Conservation (phyloP, 2,113 vertebrate species). For the Phrynosoma platyrhinos region DNA sequence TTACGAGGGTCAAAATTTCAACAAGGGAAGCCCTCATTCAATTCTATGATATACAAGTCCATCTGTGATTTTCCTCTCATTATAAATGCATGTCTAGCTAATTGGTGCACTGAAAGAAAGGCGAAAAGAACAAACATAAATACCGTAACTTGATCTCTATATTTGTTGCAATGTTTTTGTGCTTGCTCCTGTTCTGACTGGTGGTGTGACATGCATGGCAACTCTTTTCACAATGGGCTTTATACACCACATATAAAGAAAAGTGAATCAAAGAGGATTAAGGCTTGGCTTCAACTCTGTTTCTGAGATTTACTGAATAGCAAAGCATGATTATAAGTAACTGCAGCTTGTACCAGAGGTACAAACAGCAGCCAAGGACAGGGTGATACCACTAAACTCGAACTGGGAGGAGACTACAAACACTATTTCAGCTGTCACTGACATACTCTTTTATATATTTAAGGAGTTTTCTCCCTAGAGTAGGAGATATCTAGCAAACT, state of each 20-base stretch:
- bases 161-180: not conserved
- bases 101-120: not conserved
- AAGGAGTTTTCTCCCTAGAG: not conserved
- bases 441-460: not conserved
- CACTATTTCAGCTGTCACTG: not conserved
- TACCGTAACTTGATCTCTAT: not conserved
- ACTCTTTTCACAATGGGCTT: not conserved
- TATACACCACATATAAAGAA: not conserved
- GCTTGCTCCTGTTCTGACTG: not conserved
- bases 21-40: not conserved
- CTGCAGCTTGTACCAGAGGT: no score
- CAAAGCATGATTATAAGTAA: not conserved
- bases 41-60: not conserved
- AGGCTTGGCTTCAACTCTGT: not conserved
- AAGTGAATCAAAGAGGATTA: not conserved
- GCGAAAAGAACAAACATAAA: not conserved
- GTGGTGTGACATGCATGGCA: not conserved
- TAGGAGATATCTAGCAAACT: no score
- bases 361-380: not conserved
- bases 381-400: not conserved
- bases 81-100: not conserved
- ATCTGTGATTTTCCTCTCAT: not conserved
- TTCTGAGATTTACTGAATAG: not conserved
- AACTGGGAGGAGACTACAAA: no score
- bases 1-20: constrained; percentile 13